Conservation (phyloP, 2,888 invertebrate genomes). For the Helleia helle region DNA sequence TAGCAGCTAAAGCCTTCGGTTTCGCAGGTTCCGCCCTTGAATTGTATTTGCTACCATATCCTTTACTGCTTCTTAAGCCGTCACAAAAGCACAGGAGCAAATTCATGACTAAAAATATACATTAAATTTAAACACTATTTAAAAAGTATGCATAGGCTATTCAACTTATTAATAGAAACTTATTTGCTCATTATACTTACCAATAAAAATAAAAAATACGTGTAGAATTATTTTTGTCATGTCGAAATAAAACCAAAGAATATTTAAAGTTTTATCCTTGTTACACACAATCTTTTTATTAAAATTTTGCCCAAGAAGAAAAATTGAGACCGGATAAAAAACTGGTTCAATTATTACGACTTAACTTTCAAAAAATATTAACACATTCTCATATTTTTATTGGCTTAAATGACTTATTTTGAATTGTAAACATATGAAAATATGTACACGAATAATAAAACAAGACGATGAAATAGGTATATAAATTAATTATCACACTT, state of each 20-base stretch:
- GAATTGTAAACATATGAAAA: too few relatives aligned
- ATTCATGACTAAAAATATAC: conserved; percentile 15
- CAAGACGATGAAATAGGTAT: too few relatives aligned
- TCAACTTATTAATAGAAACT: too few relatives aligned
- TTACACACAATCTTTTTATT: too few relatives aligned
- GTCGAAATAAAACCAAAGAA: too few relatives aligned
- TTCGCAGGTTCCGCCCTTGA: conserved; percentile 27
- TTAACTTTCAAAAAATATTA: conserved; percentile 10
- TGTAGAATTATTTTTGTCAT: background rate
- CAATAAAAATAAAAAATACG: conserved; percentile 34
- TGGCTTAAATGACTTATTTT: too few relatives aligned
- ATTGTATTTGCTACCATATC: conserved; percentile 15
- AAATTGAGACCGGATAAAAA: background rate
- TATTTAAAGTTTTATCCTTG: too few relatives aligned
- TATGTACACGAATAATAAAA: too few relatives aligned
- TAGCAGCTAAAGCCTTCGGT: conserved; percentile 18
- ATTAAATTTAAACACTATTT: conserved; percentile 6
- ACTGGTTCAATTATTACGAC: background rate
- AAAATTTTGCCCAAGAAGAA: too few relatives aligned
- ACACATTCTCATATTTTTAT: too few relatives aligned
- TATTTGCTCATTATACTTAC: conserved; percentile 37
- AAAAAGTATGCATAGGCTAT: too few relatives aligned
- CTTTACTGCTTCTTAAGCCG: conserved; percentile 13
- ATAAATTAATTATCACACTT: too few relatives aligned
- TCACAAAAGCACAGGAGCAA: conserved; percentile 13